Base-by-base conservation (phyloP, 2,113 vertebrate genomes). In the Myiagra hebetior region DNA sequence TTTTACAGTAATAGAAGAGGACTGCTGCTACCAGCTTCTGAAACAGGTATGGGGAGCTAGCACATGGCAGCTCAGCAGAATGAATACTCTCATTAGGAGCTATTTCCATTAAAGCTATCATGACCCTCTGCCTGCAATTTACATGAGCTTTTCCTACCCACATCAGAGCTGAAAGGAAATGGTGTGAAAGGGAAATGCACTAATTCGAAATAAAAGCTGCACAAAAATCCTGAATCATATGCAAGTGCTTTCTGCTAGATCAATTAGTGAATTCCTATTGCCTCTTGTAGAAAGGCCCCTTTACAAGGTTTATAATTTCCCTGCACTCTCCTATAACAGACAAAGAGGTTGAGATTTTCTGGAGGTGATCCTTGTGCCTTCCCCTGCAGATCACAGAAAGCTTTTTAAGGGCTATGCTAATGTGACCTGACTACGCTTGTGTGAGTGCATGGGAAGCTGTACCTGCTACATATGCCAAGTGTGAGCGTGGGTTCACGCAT, bases 41-140 rank as follows among this genome's bases (percentile, higher is more conserved):
- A 77, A 96, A 90, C 57, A 87, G 82, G 80, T 91, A 83, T 56
- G 56, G 60, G 52, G 60, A 95, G 33, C 74, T 78, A 81, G 85
- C 82, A 92, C 68, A 26, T 50, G 53, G 74, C 60, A 82, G 59
- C 74, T 79, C 85, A 85, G 82, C 30, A 96, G 85, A 95, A 97
- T 3, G 10, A 95, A 95, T 63, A 86, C 50, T 70, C 67, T 96
- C 81, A 53, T 96, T 96, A 96, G 90, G 76, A 94, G 76, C 87
- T 89, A 91, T 94, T 95, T 91, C 87, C 76, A 95, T 91, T 97
- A 95, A 89, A 95, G 74, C 63, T 91, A 84, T 96, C 91, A 91
- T 91, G 85, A 82, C 77, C 28, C 60, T 95, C 64, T 95, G 87
- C 60, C 92, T 96, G 89, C 57, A 95, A 94, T 95, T 96, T 97